Conservation (phyloP, 2,888 invertebrate species). For the Sesamia inferens region DNA sequence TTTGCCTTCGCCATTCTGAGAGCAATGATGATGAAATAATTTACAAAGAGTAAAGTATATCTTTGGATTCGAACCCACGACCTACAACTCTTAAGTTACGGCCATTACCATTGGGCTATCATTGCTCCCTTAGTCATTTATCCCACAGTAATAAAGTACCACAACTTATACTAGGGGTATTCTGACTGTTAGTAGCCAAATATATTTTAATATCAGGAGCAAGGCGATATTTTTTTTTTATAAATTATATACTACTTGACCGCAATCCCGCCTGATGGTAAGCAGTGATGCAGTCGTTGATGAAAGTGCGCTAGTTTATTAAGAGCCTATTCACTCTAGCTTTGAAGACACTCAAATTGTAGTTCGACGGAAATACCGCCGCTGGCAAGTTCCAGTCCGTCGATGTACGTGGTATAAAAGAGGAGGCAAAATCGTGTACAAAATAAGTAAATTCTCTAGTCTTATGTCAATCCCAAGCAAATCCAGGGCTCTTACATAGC, state of each 20-base stretch:
- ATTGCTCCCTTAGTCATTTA: not conserved
- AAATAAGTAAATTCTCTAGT: not conserved
- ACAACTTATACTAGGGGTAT: not conserved
- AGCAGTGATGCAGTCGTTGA: too few relatives aligned
- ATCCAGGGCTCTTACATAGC: conserved; percentile 4
- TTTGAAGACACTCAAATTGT: too few relatives aligned
- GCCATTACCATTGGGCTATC: not conserved
- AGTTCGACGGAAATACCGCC: too few relatives aligned
- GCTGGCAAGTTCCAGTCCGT: too few relatives aligned
- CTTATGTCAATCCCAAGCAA: conserved; percentile 13
- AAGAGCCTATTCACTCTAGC: too few relatives aligned
- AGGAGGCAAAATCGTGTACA: not conserved
- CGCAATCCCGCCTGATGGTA: too few relatives aligned
- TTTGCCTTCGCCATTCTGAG: not conserved
- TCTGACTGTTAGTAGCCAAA: not conserved
- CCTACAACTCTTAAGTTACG: not conserved
- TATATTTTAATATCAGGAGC: too few relatives aligned
- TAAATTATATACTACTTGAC: too few relatives aligned
- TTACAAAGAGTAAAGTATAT: not conserved
- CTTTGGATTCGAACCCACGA: not conserved
- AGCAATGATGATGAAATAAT: not conserved
- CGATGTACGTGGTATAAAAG: too few relatives aligned
- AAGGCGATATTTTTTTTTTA: too few relatives aligned
- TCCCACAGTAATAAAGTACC: not conserved
- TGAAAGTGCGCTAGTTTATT: too few relatives aligned